Evolutionary conservation across 2,888 invertebrate species (phyloP).

Genomic region (Nipponacmea schrenckii): DNA sequence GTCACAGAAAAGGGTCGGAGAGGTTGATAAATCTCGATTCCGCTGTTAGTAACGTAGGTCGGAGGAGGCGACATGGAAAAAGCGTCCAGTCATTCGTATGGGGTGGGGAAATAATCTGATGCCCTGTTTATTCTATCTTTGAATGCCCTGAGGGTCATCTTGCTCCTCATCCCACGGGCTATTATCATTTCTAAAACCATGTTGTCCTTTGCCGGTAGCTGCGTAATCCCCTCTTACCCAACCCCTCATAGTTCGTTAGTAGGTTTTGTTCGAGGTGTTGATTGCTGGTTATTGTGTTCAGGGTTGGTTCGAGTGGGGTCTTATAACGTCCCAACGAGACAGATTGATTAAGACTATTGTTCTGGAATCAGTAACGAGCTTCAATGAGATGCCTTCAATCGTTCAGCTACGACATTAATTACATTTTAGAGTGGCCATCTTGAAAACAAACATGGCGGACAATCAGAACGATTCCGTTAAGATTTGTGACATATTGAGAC

Average conservation of each 20-base stretch:
- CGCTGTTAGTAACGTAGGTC: too few relatives aligned
- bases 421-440: background rate
- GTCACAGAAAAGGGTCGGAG: too few relatives aligned
- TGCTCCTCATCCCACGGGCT: background rate
- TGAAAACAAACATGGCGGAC: background rate
- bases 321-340: background rate
- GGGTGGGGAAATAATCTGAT: too few relatives aligned
- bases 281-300: background rate
- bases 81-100: too few relatives aligned
- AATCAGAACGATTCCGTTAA: background rate
- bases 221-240: background rate
- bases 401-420: background rate
- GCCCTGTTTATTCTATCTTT: too few relatives aligned
- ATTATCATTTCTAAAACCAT: background rate
- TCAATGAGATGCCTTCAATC: background rate
- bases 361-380: background rate
- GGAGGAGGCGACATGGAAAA: too few relatives aligned
- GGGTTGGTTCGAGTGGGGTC: background rate
- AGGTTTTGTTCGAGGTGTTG: background rate
- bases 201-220: slow-evolving; percentile 2
- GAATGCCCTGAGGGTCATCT: too few relatives aligned
- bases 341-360: background rate
- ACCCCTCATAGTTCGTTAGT: background rate
- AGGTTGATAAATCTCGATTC: too few relatives aligned
- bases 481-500: background rate